Evolutionary conservation across 2,888 invertebrate genomes (phyloP), one percentile per base, ranked within the genome.

Genomic region (Drosophila infuscata): DNA sequence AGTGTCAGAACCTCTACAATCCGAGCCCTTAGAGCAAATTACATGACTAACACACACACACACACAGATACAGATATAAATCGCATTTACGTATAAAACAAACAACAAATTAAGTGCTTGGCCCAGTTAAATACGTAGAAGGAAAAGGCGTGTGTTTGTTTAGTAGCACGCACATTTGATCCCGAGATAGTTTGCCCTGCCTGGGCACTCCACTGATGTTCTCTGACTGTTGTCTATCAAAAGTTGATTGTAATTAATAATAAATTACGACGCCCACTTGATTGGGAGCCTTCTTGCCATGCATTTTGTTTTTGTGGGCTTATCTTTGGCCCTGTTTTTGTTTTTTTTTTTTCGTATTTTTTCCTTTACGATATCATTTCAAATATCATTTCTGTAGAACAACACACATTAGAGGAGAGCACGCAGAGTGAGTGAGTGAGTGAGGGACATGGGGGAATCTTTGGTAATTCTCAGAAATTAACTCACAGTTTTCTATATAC

Each of bases 401-500:
- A 70, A 67, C 72, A 59, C 66, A 63, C 67, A 82, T 74, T 69
- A 67, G 65, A 54, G 56, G 36, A 58, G 60, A 29, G 43, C 57
- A 33, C 20, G 57, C 46, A 51, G 43, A 32, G 57, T 67, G 43
- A 29, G 17, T 8, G 15, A 29, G 15, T 9, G 12, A 29, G 11
- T 12, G 56, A n/a, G 17, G 48, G 43, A 6, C n/a, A 11, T 15
- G 62, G 46, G 63, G 33, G 33, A 29, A 48, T 58, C 48, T 74
- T 72, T 78, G 81, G 70, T 90, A 91, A 89, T 92, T 91, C 92
- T 91, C 62, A 79, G 91, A 91, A 91, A 91, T 89, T 88, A 90
- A 89, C 83, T 88, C 90, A 91, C 90, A 85, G 82, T 90, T 88
- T 91, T 72, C 20, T 75, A 74, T 81, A 63, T 81, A 81, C 85